These are phyloP conservation scores for Sphaeridia pumilis DNA, from an alignment of 2,888 invertebrate genomes.

Conservation along the genomic window DNA sequence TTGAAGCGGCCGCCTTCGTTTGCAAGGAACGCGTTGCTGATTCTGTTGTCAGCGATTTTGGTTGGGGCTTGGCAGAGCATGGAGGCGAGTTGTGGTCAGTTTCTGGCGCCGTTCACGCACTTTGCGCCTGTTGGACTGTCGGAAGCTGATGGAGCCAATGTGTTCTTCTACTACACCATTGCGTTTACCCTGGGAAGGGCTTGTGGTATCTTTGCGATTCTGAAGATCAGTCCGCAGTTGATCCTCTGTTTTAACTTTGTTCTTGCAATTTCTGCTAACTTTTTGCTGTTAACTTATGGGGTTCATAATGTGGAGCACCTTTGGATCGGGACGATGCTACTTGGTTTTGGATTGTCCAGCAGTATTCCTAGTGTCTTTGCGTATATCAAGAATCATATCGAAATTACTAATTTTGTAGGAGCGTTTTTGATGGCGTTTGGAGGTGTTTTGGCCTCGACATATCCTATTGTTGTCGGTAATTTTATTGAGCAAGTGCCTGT, in stretches of 20 bases:
- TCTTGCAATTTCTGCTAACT: neutral
- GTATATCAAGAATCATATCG: conserved; percentile 1
- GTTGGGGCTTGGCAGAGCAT: conserved; percentile 6
- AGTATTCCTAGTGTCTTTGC: neutral
- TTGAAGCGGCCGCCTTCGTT: neutral
- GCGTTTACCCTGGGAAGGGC: conserved; percentile 5
- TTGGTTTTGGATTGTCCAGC: neutral
- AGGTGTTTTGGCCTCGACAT: neutral
- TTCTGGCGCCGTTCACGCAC: conserved; percentile 1
- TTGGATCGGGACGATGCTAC: conserved; percentile 1
- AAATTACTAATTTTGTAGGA: neutral
- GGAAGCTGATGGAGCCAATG: neutral
- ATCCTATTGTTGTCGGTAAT: conserved; percentile 4
- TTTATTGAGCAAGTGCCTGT: neutral
- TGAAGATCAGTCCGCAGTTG: conserved; percentile 3
- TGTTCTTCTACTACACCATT: conserved; percentile 1
- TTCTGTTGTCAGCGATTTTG: neutral
- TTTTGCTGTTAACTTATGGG: neutral
- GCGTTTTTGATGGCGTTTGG: neutral
- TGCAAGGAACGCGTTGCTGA: neutral
- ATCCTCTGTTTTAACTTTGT: neutral
- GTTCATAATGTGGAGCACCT: neutral
- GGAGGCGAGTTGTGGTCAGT: conserved; percentile 4
- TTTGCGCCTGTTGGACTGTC: conserved; percentile 2
- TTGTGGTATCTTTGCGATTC: conserved; percentile 1